phyloP scores from a whole-genome alignment of 2,888 invertebrate species.

The Timema podura region DNA sequence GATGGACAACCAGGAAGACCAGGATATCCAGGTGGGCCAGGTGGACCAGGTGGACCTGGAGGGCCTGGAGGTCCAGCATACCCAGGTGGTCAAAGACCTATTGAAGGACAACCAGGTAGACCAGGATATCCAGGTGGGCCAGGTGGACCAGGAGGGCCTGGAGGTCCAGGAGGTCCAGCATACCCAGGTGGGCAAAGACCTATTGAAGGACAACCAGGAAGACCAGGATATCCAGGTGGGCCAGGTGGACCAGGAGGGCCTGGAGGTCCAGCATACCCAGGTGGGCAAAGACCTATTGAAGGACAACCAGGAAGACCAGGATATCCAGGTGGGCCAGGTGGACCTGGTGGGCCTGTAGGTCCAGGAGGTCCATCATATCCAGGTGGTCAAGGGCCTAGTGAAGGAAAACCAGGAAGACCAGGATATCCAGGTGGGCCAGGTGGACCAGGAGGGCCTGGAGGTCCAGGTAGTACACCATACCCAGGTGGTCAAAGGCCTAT shows the following conservation, averaged over 20 bases:
- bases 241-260: slow-evolving; percentile 27
- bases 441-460: slow-evolving; percentile 37
- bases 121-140: slow-evolving; percentile 34
- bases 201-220: slow-evolving; percentile 19
- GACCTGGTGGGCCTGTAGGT: slow-evolving; percentile 31
- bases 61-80: too few species aligned
- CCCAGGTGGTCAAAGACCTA: slow-evolving; percentile 30
- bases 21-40: slow-evolving; percentile 39
- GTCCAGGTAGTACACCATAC: slow-evolving; percentile 35
- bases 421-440: slow-evolving; percentile 34
- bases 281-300: slow-evolving; percentile 32
- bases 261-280: slow-evolving; percentile 36
- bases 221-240: slow-evolving; percentile 31
- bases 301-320: slow-evolving; percentile 27
- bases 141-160: slow-evolving; percentile 35
- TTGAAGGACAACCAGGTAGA: slow-evolving; percentile 40
- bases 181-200: slow-evolving; percentile 24
- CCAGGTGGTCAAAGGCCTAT: too few species aligned
- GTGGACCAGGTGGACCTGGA: slow-evolving; percentile 25
- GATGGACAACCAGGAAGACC: slow-evolving; percentile 35
- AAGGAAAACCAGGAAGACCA: slow-evolving; percentile 41
- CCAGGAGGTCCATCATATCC: slow-evolving; percentile 23
- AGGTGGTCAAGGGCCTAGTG: slow-evolving; percentile 35
- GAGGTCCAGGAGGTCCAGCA: slow-evolving; percentile 32
- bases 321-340: slow-evolving; percentile 31